These are phyloP conservation scores for Kryphioiulus occultus DNA, from an alignment of 2,888 invertebrate genomes.

Conservation along the genomic window DNA sequence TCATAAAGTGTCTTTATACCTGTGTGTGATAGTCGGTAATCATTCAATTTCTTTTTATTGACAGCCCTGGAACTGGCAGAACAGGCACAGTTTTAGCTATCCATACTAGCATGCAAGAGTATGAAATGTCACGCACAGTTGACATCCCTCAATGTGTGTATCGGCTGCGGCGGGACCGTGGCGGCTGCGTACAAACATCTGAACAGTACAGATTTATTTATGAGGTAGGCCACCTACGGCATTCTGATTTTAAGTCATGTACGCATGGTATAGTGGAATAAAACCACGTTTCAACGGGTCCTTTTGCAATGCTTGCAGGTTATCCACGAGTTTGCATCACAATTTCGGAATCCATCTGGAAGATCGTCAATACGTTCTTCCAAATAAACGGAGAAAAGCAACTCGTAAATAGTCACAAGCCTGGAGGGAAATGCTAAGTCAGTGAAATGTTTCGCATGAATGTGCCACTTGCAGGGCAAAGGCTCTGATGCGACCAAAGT, in stretches of 20 bases:
- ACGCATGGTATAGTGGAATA: too few relatives aligned
- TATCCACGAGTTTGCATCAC: conserved; percentile 54
- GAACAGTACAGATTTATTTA: conserved; percentile 94
- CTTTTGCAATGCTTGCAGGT: conserved; percentile 51
- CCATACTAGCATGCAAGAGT: conserved; percentile 86
- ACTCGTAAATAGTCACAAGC: not conserved
- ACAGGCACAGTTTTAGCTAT: conserved; percentile 86
- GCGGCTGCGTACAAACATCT: conserved; percentile 87
- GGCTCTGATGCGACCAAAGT: not conserved
- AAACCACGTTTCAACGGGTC: too few relatives aligned
- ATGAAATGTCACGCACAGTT: conserved; percentile 79
- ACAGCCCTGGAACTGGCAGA: conserved; percentile 85
- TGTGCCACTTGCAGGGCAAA: not conserved
- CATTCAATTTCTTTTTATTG: conserved; percentile 50
- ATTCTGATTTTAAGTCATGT: not conserved
- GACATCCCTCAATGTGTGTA: conserved; percentile 88
- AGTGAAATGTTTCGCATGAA: not conserved
- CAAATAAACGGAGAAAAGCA: conserved; percentile 35
- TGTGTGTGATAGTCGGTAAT: too few relatives aligned
- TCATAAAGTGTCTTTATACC: too few relatives aligned
- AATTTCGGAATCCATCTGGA: conserved; percentile 53
- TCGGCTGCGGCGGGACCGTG: conserved; percentile 82
- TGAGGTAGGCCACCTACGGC: conserved; percentile 75
- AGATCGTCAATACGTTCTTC: conserved; percentile 53
- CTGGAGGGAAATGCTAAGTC: not conserved